Evolutionary conservation across 2,888 invertebrate genomes (phyloP), one percentile per base, ranked within the genome.

Genomic region (Axea sp.): DNA sequence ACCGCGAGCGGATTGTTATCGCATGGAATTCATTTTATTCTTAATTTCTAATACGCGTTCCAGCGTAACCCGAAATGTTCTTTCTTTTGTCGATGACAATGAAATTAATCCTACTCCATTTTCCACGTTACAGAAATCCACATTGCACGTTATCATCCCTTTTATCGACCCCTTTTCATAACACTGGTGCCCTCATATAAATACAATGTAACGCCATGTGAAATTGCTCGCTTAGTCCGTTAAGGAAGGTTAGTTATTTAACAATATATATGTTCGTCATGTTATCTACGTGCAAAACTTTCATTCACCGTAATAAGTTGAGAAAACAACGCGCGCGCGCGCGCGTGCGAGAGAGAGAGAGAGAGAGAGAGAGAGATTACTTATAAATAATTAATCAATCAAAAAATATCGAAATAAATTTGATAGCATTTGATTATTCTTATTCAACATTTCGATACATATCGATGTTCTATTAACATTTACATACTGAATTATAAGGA

Each of bases 81-180:
- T 30, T 26, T 22, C 31, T 39, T 35, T 35, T 41, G 26, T 31
- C 17, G 28, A 47, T 28, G 43, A 74, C 69, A 74, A 74, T 74
- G 62, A 64, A 74, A 47, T 51, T 62, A 45, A 65, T 37, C 22
- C 62, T 73, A 78, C 75, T 77, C 78, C 57, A 78, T 73, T 78
- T 78, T 78, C 78, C 78, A 77, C 78, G 77, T 76, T 72, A 78
- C 76, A 74, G 64, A 76, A 76, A 76, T 71, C 75, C 62, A 77
- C 75, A 75, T 78, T 37, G 17, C 3, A n/a, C 24, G 45, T 65
- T 75, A 75, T 75, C 74, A 47, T 53, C 65, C 69, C 74, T 75
- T 71, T 71, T 47, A 75, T 71, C 74, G 74, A 17, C 71, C 71
- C 57, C 62, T 55, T 71, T 69, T 71, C 26, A 49, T 30, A 6